phyloP scores from a whole-genome alignment of 2,113 vertebrate species.

The Ophiodon elongatus region DNA sequence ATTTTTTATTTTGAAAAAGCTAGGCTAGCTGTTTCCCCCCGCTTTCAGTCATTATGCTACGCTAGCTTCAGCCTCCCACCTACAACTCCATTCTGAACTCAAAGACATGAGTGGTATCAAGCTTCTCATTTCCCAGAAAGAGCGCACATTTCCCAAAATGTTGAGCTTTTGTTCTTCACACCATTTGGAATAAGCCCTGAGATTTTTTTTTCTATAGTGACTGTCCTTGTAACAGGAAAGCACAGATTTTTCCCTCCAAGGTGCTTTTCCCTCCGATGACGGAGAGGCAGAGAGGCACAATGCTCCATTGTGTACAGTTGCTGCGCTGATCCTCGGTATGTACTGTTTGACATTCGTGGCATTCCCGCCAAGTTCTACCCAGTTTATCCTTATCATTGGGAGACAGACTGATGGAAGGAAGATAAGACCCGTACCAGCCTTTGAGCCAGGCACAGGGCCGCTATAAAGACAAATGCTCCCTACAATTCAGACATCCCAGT shows the following conservation, averaged over 20 bases:
- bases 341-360: slow-evolving; percentile 65
- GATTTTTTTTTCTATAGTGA: neutral
- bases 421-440: slow-evolving; percentile 61
- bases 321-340: slow-evolving; percentile 47
- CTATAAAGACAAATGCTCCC: slow-evolving; percentile 44
- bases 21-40: neutral
- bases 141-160: neutral
- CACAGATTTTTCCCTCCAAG: slow-evolving; percentile 21
- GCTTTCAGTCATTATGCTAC: neutral
- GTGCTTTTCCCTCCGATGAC: slow-evolving; percentile 46
- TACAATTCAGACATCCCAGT: slow-evolving; percentile 48
- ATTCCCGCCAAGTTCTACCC: slow-evolving; percentile 55
- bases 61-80: neutral
- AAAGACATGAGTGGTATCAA: neutral
- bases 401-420: slow-evolving; percentile 66
- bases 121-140: neutral
- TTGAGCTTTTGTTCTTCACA: neutral
- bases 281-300: slow-evolving; percentile 49
- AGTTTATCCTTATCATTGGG: slow-evolving; percentile 71
- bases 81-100: neutral
- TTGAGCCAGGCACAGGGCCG: slow-evolving; percentile 41
- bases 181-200: neutral
- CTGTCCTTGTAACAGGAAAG: slow-evolving; percentile 36
- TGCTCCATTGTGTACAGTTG: slow-evolving; percentile 59
- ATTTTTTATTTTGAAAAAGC: neutral